Base-by-base conservation (phyloP, 1,140 invertebrate species). In the Yoshiicerus persimilis region DNA sequence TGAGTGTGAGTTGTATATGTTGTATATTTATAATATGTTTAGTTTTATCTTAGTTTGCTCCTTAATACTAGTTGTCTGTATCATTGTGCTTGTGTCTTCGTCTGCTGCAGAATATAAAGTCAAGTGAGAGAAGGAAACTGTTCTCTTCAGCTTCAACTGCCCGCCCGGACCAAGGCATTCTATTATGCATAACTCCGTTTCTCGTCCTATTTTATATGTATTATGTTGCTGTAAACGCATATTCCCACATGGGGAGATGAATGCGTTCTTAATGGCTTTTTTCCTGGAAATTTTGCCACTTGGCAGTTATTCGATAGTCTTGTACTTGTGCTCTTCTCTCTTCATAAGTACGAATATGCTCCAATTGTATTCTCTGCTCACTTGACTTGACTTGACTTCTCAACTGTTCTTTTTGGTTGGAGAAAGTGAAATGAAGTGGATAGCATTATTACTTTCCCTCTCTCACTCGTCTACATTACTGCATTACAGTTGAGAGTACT, bases 191-290 rank as follows among this genome's bases (percentile, higher is more conserved):
- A 80, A 80, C 75, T 80, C 75, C 34, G 34, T 80, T 80, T 80
- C 75, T 80, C 30, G 75, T 80, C 75, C 75, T 80, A 30, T 80
- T 80, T 80, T 80, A 80, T 80, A 80, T 80, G 75, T 80, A 80
- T 80, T 80, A 80, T 80, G 75, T 80, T 80, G 75, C 75, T 80
- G 75, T 80, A 80, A 80, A 80, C 75, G 75, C 75, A 80, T 80
- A 80, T 80, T 80, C 75, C 75, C 75, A 80, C 75, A 80, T 80
- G 66, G 66, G 66, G 66, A 70, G 66, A 70, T 70, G 66, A 70
- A 70, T 70, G 75, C 75, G 75, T 80, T 80, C 75, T 38, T 80
- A 80, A 80, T 80, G 75, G 75, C 75, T 80, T 80, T 80, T 80
- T 34, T 80, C 75, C 75, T 80, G 75, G 75, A 80, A 80, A 80